Conservation (phyloP, 2,888 invertebrate species). For the Torymus texanus region DNA sequence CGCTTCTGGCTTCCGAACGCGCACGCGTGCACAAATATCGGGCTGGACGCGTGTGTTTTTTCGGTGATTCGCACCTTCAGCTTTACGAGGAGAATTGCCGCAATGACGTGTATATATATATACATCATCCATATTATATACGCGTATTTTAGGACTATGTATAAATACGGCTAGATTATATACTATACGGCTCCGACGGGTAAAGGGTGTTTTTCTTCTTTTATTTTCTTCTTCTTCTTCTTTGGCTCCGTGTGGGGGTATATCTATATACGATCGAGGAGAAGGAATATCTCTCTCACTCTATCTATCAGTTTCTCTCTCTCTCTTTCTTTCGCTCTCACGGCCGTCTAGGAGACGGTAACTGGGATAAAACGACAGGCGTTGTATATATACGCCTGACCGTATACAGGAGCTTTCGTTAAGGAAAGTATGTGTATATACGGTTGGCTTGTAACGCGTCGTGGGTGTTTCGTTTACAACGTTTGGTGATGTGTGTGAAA, state of each 20-base stretch:
- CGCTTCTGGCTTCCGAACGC: conserved; percentile 25
- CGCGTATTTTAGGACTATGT: conserved; percentile 13
- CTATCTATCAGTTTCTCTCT: too few relatives aligned
- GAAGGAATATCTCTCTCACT: too few relatives aligned
- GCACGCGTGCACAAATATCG: conserved; percentile 8
- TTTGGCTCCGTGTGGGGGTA: conserved; percentile 63
- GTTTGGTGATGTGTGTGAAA: background rate
- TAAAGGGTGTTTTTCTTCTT: conserved; percentile 6
- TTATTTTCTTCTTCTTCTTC: conserved; percentile 59
- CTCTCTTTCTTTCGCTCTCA: too few relatives aligned
- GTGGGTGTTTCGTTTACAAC: background rate
- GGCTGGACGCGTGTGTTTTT: background rate
- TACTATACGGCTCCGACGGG: background rate
- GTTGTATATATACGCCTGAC: background rate
- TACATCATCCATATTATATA: too few relatives aligned
- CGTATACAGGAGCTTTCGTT: too few relatives aligned
- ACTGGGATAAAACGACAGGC: background rate
- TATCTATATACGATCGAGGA: conserved; percentile 50
- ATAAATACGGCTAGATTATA: conserved; percentile 23
- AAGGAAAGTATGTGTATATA: too few relatives aligned
- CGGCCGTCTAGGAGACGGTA: conserved; percentile 27
- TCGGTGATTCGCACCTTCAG: conserved; percentile 43
- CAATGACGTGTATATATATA: too few relatives aligned
- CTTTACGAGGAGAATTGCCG: too few relatives aligned
- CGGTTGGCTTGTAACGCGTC: too few relatives aligned